These are phyloP conservation scores for Rhodeus uyekii DNA, from an alignment of 2,797 vertebrate genomes.

Conservation along the genomic window DNA sequence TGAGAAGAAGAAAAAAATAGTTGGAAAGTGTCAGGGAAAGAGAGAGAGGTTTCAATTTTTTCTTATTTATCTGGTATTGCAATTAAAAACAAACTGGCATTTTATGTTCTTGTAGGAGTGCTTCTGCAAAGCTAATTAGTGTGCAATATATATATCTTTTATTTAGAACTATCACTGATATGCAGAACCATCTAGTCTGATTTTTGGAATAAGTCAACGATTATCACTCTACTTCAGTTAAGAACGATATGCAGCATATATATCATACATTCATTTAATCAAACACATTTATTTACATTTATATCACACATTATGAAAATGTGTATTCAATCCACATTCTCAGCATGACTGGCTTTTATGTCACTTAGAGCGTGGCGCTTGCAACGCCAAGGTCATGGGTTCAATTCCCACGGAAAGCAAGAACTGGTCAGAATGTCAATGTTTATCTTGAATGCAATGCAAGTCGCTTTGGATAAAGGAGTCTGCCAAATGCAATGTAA, in stretches of 20 bases:
- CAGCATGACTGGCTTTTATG: background rate
- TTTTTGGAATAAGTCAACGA: background rate
- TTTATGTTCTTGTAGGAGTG: background rate
- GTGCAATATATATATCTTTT: background rate
- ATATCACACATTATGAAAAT: too few relatives aligned
- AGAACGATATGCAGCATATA: background rate
- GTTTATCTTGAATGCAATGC: too few relatives aligned
- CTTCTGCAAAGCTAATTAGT: background rate
- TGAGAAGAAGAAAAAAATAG: constrained; percentile 25
- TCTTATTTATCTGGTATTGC: background rate
- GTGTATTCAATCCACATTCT: background rate
- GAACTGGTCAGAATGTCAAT: too few relatives aligned
- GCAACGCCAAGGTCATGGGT: too few relatives aligned
- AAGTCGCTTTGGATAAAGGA: too few relatives aligned
- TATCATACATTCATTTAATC: background rate
- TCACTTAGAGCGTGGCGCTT: too few relatives aligned
- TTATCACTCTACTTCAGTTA: background rate
- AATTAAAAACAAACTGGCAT: background rate
- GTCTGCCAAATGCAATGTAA: too few relatives aligned
- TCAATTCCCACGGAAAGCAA: too few relatives aligned
- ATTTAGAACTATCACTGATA: background rate
- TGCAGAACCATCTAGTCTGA: background rate
- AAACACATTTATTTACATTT: background rate
- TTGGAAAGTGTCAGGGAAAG: constrained; percentile 1
- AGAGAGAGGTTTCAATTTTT: background rate